Evolutionary conservation across 2,113 vertebrate species (phyloP), one percentile per base, ranked within the genome.

Genomic region (Prunella fulvescens): DNA sequence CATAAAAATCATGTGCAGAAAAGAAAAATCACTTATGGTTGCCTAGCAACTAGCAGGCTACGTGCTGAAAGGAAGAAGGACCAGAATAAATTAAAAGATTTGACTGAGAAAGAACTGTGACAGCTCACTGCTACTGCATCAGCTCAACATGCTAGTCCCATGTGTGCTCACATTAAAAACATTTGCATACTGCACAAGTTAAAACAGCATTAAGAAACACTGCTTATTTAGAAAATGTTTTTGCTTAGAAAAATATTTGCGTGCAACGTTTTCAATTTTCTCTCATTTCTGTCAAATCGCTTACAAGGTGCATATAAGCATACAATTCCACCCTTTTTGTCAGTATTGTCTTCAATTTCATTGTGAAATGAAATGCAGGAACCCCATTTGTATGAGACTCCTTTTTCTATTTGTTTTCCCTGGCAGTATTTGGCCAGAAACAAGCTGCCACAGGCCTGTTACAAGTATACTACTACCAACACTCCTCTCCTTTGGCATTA

Each of bases 71-170:
- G 96, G 94, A 96, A 95, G 61, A 93, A 94, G 80, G 96, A 95
- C 93, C 88, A 95, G 98, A 97, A 98, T 98, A 98, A 97, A 98
- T 98, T 98, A 98, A 95, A 93, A 72, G 77, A 97, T 83, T 80
- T 33, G 72, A 95, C 90, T 92, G 93, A 4, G 26, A 96, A 96
- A 96, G 91, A 97, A 90, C 91, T 28, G 91, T 96, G 92, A 93
- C 89, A 94, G 78, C 66, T 96, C 70, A 48, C 39, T 90, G 74
- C 67, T 89, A 61, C 85, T 76, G 70, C 64, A 91, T 48, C 74
- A 73, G 94, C 81, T 88, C 37, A 92, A 80, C 50, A 81, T 67
- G 77, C 81, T 81, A 60, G 47, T 69, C 81, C 71, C 83, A 42
- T 28, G 73, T 6, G 8, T n/a, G 60, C n/a, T 77, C 24, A 94